Percentiles rank a stretch among this genome's conserved stretches.
Evolutionary conservation across 1,140 invertebrate genomes (phyloP).

Genomic region (Sminthurides bifidus): DNA sequence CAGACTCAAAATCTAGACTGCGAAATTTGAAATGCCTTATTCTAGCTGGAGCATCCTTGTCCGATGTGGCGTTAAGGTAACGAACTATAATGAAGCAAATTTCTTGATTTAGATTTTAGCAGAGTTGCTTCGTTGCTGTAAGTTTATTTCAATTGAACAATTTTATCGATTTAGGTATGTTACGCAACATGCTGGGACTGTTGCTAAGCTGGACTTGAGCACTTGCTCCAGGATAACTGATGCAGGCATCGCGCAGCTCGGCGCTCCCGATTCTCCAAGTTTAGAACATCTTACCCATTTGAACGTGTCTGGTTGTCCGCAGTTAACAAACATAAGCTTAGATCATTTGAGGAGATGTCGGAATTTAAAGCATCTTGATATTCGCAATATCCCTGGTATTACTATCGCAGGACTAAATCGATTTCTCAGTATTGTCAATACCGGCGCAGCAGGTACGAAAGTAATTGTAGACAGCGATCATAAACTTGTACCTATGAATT

Average conservation of each 20-base stretch:
- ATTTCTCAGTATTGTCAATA: constrained; percentile 4
- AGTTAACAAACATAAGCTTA: constrained; percentile 67
- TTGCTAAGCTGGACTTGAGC: constrained; percentile 65
- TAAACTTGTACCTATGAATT: not conserved
- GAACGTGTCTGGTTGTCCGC: constrained; percentile 65
- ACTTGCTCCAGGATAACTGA: constrained; percentile 76
- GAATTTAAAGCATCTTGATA: constrained; percentile 51
- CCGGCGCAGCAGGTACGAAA: constrained; percentile 2
- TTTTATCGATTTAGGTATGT: constrained; percentile 45
- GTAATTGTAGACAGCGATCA: constrained; percentile 16
- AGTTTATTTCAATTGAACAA: not conserved
- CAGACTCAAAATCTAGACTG: constrained; percentile 67
- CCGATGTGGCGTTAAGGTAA: constrained; percentile 60
- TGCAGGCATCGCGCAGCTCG: constrained; percentile 72
- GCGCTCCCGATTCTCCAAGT: constrained; percentile 48
- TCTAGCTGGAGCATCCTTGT: constrained; percentile 74
- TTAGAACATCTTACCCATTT: constrained; percentile 47
- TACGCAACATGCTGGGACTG: constrained; percentile 57
- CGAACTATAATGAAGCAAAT: not conserved
- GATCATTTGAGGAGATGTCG: constrained; percentile 61
- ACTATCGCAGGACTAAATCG: constrained; percentile 66
- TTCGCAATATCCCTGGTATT: constrained; percentile 61
- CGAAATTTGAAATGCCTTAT: constrained; percentile 59
- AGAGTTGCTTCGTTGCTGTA: not conserved
- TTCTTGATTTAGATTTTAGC: not conserved